Base-by-base conservation (phyloP, 2,888 invertebrate genomes). In the Chrysolina haemoptera region DNA sequence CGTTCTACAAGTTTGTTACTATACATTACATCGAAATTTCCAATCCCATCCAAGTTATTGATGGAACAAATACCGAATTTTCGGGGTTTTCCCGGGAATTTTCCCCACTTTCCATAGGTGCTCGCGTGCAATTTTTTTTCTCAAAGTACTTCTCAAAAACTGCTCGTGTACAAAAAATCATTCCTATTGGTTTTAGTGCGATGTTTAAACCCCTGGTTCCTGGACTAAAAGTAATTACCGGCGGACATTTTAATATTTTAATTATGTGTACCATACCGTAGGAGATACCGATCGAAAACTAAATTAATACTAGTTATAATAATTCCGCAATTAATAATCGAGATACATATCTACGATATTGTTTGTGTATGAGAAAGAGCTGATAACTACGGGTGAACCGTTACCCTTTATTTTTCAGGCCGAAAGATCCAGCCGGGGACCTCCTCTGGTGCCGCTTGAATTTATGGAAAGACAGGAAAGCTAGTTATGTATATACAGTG, bases 241-340 rank as follows among this genome's bases (percentile, higher is more conserved):
- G 50, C 50, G 68, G 77, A 79, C 77, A 77, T 78, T 78, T 80
- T 80, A 79, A 81, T 80, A 81, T 81, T 81, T 81, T 81, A 81
- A 81, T 80, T 76, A 81, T 65, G 73, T 65, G 77, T 77, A 77
- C 76, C 73, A 78, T 74, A 79, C 79, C 75, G 76, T 74, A 66
- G 71, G 64, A 80, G 79, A 82, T 80, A 74, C 74, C 69, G 76
- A 82, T 81, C 80, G 76, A 76, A 74, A 78, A 80, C 79, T 78
- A 74, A 79, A 78, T 79, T 78, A 79, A 79, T 80, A 79, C 77
- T 77, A 78, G 78, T 80, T 80, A 77, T 79, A 81, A 80, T 81
- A 81, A 81, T 81, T 81, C 76, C 74, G 75, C 78, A 80, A 81
- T 81, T 81, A 81, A 81, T 80, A 81, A 81, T 77, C 81, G 70